Evolutionary conservation across 37 sponge, comb jelly and placozoan species (phyloP).

Genomic region (Eunapius fragilis): DNA sequence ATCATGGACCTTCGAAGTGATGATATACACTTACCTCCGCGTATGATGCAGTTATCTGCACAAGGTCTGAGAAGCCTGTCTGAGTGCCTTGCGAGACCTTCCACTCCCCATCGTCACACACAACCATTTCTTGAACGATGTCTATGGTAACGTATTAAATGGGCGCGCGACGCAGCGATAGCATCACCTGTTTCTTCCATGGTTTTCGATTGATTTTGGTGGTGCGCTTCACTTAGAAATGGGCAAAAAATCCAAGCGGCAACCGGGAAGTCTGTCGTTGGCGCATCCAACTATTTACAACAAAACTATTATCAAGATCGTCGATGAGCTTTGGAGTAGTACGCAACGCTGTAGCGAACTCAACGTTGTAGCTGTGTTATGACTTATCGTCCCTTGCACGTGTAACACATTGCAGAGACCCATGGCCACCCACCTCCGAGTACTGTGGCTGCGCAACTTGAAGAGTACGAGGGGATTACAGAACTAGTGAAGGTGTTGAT

Average conservation of each 20-base stretch:
- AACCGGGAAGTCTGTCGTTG: neutral
- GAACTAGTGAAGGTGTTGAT: neutral
- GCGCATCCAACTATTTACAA: conserved; percentile 10
- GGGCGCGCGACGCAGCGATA: neutral
- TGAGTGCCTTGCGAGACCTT: conserved; percentile 20
- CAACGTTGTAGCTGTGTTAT: neutral
- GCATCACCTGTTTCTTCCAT: neutral
- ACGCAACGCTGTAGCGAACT: neutral
- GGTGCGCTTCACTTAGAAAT: conserved; percentile 4
- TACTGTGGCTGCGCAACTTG: conserved; percentile 9
- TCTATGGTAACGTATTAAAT: neutral
- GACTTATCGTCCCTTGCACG: neutral
- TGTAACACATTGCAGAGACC: conserved; percentile 26
- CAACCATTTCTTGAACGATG: conserved; percentile 10
- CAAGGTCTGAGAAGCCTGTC: conserved; percentile 7
- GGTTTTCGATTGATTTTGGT: neutral
- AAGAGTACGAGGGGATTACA: conserved; percentile 33
- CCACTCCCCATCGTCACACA: conserved; percentile 17
- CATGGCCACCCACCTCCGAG: conserved; percentile 1
- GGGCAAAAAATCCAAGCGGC: conserved; percentile 49
- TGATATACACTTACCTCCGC: conserved; percentile 3
- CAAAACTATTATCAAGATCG: conserved; percentile 30
- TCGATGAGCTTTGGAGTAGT: conserved; percentile 66
- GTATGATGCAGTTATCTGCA: conserved; percentile 14
- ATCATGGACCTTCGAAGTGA: no score